Conservation (phyloP, 64 coral and sea anemone species). For the Pachyseris speciosa region DNA sequence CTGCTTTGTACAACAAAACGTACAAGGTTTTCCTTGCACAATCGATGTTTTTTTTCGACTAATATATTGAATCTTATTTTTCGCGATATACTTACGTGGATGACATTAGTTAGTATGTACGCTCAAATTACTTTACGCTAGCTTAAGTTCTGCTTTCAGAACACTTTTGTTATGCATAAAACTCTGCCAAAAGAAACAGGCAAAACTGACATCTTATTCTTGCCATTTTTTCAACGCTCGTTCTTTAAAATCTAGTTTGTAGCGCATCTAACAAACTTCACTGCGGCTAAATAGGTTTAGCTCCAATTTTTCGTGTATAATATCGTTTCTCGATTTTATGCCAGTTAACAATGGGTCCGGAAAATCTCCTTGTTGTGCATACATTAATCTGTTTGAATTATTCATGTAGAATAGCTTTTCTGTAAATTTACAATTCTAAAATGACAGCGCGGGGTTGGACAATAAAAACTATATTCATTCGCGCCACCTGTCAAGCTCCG, state of each 20-base stretch:
- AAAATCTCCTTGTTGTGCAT: conserved; percentile 21
- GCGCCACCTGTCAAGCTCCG: conserved; percentile 78
- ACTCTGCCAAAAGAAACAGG: too few species aligned
- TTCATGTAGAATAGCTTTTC: conserved; percentile 27
- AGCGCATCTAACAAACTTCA: too few species aligned
- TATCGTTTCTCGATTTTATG: background rate
- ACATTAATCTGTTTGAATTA: conserved; percentile 35
- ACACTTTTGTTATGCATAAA: background rate
- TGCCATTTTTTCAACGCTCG: too few species aligned
- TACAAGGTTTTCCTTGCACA: background rate
- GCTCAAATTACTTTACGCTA: background rate
- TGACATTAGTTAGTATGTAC: background rate
- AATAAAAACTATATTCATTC: conserved; percentile 83
- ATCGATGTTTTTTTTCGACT: background rate
- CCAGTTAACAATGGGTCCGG: conserved; percentile 27
- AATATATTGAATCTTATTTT: background rate
- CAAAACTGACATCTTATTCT: too few species aligned
- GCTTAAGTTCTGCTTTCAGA: background rate
- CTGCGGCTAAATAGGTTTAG: background rate
- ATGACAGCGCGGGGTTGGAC: conserved; percentile 90
- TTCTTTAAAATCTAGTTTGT: too few species aligned
- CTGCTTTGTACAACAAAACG: background rate
- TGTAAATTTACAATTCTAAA: conserved; percentile 87
- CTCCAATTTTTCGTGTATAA: background rate
- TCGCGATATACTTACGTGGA: background rate